Evolutionary conservation across 2,797 vertebrate genomes (phyloP).

Genomic region (Etheostoma perlongum): DNA sequence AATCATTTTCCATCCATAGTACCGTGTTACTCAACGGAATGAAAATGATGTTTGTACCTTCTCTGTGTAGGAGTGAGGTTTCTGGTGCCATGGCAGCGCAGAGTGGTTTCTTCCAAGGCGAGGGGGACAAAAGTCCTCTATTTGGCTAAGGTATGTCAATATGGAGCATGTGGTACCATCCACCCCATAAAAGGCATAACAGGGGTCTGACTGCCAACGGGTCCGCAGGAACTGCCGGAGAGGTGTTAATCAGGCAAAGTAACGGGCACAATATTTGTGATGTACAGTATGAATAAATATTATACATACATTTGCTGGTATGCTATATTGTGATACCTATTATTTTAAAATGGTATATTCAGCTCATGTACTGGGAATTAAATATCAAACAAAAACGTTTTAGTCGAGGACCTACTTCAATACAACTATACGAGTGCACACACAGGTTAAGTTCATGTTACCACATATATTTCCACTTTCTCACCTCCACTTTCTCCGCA

Average conservation of each 20-base stretch:
- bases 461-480: conserved; percentile 44
- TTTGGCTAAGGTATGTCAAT: conserved; percentile 82
- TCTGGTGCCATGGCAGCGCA: conserved; percentile 67
- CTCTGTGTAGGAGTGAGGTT: conserved; percentile 26
- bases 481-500: conserved; percentile 83
- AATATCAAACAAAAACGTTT: background rate
- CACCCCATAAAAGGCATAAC: conserved; percentile 84
- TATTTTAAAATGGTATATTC: conserved; percentile 2
- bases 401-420: conserved; percentile 9
- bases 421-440: conserved; percentile 2
- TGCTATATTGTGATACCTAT: background rate
- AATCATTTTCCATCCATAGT: background rate
- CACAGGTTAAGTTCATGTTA: background rate
- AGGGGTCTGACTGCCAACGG: conserved; percentile 81
- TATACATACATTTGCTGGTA: no score
- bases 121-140: conserved; percentile 81
- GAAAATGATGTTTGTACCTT: conserved; percentile 57
- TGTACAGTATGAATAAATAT: background rate
- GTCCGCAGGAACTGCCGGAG: conserved; percentile 76
- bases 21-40: background rate
- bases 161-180: conserved; percentile 83
- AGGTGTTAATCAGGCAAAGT: conserved; percentile 20
- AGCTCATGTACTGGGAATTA: background rate
- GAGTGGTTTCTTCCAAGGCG: conserved; percentile 61
- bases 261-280: background rate